A percentile compares a stretch with the other conserved stretches of the same genome.
phyloP scores from a whole-genome alignment of 2,888 invertebrate genomes.

The Ectemnius cavifrons region DNA sequence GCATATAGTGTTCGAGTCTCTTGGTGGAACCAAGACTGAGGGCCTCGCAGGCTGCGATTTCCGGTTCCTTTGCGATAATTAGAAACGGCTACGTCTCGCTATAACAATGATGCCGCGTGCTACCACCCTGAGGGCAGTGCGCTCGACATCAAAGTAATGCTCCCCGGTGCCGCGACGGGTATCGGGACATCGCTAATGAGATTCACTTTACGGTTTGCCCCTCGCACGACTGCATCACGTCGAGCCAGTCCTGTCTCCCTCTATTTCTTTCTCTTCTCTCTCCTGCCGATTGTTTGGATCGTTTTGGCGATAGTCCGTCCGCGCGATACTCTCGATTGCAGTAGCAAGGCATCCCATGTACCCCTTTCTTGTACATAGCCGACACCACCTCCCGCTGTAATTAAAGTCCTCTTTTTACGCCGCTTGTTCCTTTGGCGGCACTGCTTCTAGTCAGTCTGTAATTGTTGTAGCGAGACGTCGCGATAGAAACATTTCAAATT shows the following conservation, averaged over 20 bases:
- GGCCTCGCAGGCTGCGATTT: conserved; percentile 59
- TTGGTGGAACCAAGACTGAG: conserved; percentile 1
- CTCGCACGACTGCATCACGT: conserved; percentile 45
- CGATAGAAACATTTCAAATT: not conserved
- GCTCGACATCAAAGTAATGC: conserved; percentile 70
- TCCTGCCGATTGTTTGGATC: conserved; percentile 62
- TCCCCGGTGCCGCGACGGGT: conserved; percentile 54
- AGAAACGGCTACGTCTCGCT: conserved; percentile 68
- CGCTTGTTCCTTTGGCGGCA: not conserved
- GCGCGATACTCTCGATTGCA: conserved; percentile 15
- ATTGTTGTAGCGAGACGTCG: not conserved
- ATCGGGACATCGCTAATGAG: conserved; percentile 74
- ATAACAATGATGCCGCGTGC: conserved; percentile 69
- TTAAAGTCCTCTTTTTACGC: not conserved
- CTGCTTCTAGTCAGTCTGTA: not conserved
- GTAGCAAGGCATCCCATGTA: not conserved
- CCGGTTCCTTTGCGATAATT: conserved; percentile 73
- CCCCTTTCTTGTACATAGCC: not conserved
- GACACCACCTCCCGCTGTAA: conserved; percentile 6
- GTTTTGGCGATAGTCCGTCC: conserved; percentile 52
- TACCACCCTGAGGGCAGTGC: conserved; percentile 59
- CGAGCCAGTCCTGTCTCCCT: conserved; percentile 10
- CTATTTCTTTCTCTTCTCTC: conserved; percentile 48
- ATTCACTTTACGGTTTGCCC: conserved; percentile 76
- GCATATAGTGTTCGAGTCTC: conserved; percentile 4